These are phyloP conservation scores for Idaea straminata DNA, from an alignment of 2,888 invertebrate genomes.

Conservation along the genomic window DNA sequence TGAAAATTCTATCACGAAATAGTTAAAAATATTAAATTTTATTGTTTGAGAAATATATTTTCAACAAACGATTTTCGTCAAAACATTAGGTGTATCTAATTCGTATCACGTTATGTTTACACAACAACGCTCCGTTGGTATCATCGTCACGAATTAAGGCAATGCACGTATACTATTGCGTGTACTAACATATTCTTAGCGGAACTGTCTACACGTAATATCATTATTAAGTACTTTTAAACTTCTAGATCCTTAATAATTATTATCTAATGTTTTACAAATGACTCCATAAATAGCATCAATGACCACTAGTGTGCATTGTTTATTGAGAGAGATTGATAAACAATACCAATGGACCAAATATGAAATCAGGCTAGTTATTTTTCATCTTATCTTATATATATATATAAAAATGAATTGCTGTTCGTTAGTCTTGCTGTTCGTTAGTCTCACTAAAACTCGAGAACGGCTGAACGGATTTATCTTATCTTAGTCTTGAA, in stretches of 20 bases:
- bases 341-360: neutral
- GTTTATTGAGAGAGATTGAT: neutral
- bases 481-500: too few relatives aligned
- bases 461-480: too few relatives aligned
- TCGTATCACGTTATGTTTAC: neutral
- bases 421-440: too few relatives aligned
- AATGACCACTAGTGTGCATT: neutral
- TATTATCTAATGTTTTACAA: neutral
- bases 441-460: too few relatives aligned
- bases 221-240: neutral
- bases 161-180: neutral
- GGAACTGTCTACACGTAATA: neutral
- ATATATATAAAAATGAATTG: too few relatives aligned
- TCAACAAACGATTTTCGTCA: neutral
- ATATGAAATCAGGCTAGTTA: neutral
- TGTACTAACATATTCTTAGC: neutral
- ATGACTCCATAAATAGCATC: neutral
- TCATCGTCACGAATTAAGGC: neutral
- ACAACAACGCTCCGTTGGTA: neutral
- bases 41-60: neutral
- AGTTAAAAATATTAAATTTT: neutral
- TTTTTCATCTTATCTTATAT: too few relatives aligned
- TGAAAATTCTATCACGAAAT: conserved; percentile 8
- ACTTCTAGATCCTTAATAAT: neutral
- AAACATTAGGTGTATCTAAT: neutral